Base-by-base conservation (phyloP, 2,797 vertebrate species). In the Spinibarbus caldwelli region DNA sequence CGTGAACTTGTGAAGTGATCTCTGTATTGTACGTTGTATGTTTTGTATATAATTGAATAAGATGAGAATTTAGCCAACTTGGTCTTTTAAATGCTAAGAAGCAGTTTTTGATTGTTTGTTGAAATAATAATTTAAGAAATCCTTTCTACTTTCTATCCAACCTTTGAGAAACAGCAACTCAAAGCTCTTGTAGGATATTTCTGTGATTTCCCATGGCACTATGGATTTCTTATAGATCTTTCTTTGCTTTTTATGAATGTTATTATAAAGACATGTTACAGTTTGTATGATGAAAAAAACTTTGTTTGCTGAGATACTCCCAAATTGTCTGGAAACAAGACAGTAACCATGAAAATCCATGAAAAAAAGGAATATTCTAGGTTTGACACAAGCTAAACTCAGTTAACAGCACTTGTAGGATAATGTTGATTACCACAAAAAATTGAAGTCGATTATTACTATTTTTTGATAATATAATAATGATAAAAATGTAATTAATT, bases 1-100 rank as follows among this genome's bases (percentile, higher is more conserved):
- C 90, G 93, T 95, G 93, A 93, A 92, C 87, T 93, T 92, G 93
- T 94, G 92, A 92, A 86, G 93, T 96, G 92, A 92, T 94, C 92
- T 94, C 91, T 94, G 94, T 94, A 95, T 92, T 91, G 93, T 94
- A 93, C 12, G 89, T 92, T 94, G 93, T 86, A 91, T 91, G 90
- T 91, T 90, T 90, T 95, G 94, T 95, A 95, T 89, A 94, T 95
- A 94, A 90, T 92, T 84, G 80, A 87, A 85, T 71, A 92, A 88
- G 80, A 91, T 90, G 88, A 93, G 75, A 90, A 88, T 91, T 92
- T 91, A 92, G 88, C 67, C 52, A 72, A 57, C 90, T 84, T 78
- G 71, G 90, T 93, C 89, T 93, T 94, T 93, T 91, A 88, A 90
- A 91, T 93, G 90, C 91, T 87, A 91, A 75, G 38, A 54, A 87